These are phyloP conservation scores for Maccullochella peelii DNA, from an alignment of 2,113 vertebrate genomes.

Conservation along the genomic window DNA sequence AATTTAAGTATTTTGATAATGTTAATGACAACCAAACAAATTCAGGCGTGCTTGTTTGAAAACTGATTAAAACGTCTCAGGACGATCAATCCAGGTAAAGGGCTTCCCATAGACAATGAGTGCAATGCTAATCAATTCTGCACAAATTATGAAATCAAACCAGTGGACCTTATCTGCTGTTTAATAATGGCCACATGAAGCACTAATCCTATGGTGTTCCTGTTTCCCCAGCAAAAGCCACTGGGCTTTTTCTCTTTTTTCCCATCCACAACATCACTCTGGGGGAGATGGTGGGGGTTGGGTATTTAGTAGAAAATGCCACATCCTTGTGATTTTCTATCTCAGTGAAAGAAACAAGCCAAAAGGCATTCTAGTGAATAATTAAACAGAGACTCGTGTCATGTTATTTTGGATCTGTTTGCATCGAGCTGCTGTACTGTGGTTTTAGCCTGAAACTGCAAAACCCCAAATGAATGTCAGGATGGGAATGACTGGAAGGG, in stretches of 20 bases:
- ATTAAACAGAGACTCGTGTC: constrained; percentile 25
- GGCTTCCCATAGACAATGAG: neutral
- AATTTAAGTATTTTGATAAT: neutral
- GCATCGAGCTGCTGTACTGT: neutral
- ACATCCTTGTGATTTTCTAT: constrained; percentile 39
- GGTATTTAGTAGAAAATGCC: constrained; percentile 42
- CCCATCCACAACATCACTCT: neutral
- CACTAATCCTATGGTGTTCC: constrained; percentile 16
- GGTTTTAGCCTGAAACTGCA: constrained; percentile 5
- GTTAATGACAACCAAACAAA: constrained; percentile 1
- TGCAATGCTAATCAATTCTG: neutral
- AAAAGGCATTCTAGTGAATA: constrained; percentile 21
- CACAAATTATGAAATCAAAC: neutral
- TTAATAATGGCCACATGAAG: constrained; percentile 21
- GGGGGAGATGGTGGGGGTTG: neutral
- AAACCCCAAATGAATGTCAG: constrained; percentile 1
- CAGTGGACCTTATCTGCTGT: constrained; percentile 1
- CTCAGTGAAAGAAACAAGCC: constrained; percentile 14
- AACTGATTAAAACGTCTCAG: constrained; percentile 12
- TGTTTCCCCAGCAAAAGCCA: constrained; percentile 24
- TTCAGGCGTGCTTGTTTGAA: neutral
- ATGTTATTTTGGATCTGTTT: constrained; percentile 27
- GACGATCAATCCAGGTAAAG: constrained; percentile 3
- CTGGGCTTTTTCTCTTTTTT: neutral
- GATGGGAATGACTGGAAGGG: neutral